Evolutionary conservation across 2,113 vertebrate genomes (phyloP).

Genomic region (Oxygymnocypris stewartii): DNA sequence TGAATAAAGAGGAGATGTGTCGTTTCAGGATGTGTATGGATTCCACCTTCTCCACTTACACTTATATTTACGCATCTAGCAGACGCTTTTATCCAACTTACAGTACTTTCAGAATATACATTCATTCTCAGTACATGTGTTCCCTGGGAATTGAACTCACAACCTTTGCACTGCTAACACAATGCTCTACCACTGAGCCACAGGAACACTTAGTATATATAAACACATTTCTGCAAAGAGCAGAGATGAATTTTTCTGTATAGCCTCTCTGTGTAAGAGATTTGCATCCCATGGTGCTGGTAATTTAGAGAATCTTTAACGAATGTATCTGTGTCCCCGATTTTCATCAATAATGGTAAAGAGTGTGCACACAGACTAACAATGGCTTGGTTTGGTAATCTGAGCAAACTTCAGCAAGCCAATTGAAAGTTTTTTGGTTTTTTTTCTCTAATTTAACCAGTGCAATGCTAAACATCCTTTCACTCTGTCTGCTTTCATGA

Average conservation of each 20-base stretch:
- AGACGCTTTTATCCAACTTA: too few species aligned
- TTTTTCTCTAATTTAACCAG: neutral
- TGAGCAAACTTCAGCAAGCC: neutral
- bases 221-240: neutral
- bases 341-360: neutral
- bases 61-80: too few species aligned
- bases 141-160: too few species aligned
- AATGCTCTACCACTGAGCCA: too few species aligned
- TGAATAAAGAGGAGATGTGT: neutral
- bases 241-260: slow-evolving; percentile 1
- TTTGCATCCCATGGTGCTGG: neutral
- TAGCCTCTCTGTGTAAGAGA: neutral
- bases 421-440: neutral
- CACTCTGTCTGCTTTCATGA: neutral
- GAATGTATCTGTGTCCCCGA: neutral
- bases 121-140: too few species aligned
- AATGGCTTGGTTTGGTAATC: neutral
- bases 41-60: neutral
- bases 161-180: too few species aligned
- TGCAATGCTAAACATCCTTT: neutral
- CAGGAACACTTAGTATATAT: neutral
- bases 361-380: neutral
- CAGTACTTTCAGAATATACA: too few species aligned
- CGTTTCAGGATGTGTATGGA: neutral
- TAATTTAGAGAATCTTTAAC: neutral